Evolutionary conservation across 2,113 vertebrate species (phyloP).

Genomic region (Orcinus orca): DNA sequence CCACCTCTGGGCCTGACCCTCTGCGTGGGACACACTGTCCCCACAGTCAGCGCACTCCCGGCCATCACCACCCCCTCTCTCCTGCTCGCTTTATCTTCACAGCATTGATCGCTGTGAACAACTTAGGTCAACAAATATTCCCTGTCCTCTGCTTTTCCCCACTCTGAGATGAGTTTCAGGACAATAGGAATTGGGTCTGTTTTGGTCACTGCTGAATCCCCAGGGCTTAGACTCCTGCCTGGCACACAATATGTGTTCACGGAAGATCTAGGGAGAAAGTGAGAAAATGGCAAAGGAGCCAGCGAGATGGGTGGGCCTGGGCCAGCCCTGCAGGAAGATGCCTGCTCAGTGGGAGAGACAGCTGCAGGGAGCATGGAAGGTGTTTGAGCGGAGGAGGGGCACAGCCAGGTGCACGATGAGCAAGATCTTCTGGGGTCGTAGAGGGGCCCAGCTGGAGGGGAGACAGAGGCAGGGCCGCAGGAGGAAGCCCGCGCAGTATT

Average conservation of each 20-base stretch:
- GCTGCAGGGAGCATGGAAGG: not conserved
- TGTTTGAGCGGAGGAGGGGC: not conserved
- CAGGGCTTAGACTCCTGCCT: not conserved
- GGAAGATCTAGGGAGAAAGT: not conserved
- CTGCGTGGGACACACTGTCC: not conserved
- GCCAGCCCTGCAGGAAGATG: not conserved
- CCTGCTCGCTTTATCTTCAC: not conserved
- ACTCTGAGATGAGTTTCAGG: not conserved
- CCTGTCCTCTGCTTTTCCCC: not conserved
- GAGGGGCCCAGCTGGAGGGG: not conserved
- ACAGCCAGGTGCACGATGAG: rapidly evolving
- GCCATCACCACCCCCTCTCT: not conserved
- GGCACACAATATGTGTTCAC: not conserved
- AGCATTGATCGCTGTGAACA: not conserved
- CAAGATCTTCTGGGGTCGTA: not conserved
- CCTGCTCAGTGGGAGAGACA: not conserved
- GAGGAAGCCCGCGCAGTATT: not conserved
- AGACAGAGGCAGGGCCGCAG: not conserved
- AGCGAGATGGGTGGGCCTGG: not conserved
- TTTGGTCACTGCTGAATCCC: not conserved
- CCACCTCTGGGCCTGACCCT: not conserved
- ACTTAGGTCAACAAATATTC: not conserved
- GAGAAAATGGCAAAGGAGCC: not conserved
- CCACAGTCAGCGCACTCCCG: too few relatives aligned
- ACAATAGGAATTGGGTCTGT: not conserved